A percentile compares a stretch with the other conserved stretches of the same genome.
Conservation (phyloP, 2,888 invertebrate genomes). For the Galeopsomyia nigrocyanea region DNA sequence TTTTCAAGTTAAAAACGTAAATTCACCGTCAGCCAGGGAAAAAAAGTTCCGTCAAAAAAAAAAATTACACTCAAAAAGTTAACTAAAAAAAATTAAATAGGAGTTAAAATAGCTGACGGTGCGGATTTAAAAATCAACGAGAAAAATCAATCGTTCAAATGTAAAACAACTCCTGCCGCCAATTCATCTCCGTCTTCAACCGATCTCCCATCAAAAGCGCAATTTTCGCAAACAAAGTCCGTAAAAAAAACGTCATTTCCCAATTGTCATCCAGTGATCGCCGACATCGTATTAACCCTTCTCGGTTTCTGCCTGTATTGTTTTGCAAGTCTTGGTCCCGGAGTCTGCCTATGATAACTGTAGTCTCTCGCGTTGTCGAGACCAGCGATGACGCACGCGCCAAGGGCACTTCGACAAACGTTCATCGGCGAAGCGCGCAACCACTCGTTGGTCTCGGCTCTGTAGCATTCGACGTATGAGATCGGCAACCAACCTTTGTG, state of each 20-base stretch:
- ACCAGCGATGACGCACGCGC: slow-evolving; percentile 83
- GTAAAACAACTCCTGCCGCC: no score
- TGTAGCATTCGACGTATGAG: slow-evolving; percentile 84
- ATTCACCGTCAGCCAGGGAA: background rate
- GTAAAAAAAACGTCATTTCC: no score
- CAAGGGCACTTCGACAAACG: slow-evolving; percentile 83
- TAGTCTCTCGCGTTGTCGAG: slow-evolving; percentile 79
- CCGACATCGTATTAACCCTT: no score
- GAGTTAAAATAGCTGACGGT: no score
- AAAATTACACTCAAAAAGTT: background rate
- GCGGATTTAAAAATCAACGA: no score
- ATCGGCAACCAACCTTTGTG: slow-evolving; percentile 77
- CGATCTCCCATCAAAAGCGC: no score
- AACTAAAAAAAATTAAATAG: no score
- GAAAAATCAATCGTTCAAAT: no score
- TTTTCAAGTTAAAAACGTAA: slow-evolving; percentile 5
- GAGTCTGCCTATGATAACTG: slow-evolving; percentile 66
- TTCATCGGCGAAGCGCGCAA: slow-evolving; percentile 84
- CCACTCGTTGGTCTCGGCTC: slow-evolving; percentile 77
- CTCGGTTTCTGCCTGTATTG: no score
- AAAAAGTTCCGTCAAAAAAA: background rate
- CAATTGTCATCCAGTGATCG: no score
- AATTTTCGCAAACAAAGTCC: no score
- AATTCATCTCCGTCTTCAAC: no score
- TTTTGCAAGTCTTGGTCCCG: background rate